Percentiles rank a stretch among this genome's conserved stretches.
Conservation (phyloP, 1,140 invertebrate species). For the Drosophila nigromelanica region DNA sequence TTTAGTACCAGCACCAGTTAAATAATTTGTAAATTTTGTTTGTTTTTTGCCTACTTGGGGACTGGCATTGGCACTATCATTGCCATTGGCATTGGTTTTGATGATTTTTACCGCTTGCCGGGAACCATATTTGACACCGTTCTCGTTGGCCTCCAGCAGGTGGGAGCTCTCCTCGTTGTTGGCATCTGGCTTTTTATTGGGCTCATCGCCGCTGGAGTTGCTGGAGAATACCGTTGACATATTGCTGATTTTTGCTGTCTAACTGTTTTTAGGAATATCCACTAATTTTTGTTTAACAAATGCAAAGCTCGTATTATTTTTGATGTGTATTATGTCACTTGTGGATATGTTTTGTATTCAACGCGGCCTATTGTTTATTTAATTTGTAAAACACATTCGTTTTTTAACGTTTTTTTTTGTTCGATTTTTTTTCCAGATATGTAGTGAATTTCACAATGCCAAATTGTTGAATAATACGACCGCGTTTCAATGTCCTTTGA, state of each 20-base stretch:
- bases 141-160: constrained; percentile 74
- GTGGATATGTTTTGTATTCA: constrained; percentile 63
- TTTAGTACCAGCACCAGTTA: constrained; percentile 53
- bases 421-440: constrained; percentile 25
- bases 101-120: constrained; percentile 78
- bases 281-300: constrained; percentile 54
- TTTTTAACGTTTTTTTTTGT: constrained; percentile 7
- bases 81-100: constrained; percentile 53
- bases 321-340: constrained; percentile 49
- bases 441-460: constrained; percentile 15
- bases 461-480: constrained; percentile 62
- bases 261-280: neutral
- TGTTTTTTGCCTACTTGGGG: constrained; percentile 52
- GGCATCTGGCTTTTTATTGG: constrained; percentile 49
- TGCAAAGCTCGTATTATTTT: constrained; percentile 17
- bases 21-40: constrained; percentile 1
- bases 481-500: constrained; percentile 62
- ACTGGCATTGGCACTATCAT: constrained; percentile 52
- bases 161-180: constrained; percentile 79
- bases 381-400: constrained; percentile 18
- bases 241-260: constrained; percentile 10
- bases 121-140: constrained; percentile 78
- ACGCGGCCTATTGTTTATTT: constrained; percentile 9
- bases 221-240: constrained; percentile 74
- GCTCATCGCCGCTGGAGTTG: constrained; percentile 62